Conservation (phyloP, 2,888 invertebrate species). For the Crossocerus cetratus region DNA sequence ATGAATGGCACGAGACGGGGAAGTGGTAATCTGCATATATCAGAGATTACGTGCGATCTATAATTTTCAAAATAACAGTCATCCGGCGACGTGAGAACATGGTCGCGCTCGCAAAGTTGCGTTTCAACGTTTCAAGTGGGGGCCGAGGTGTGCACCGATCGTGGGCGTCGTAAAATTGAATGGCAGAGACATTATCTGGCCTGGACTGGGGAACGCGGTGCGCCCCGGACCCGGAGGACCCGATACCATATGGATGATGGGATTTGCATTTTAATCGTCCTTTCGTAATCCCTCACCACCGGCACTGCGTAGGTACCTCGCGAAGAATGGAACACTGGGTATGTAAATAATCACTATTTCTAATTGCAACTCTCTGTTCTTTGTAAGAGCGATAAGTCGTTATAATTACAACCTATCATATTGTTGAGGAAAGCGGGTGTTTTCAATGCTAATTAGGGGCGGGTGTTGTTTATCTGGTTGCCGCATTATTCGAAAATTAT, state of each 20-base stretch:
- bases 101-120: too few relatives aligned
- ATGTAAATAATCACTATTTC: too few relatives aligned
- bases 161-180: conserved; percentile 3
- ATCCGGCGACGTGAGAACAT: not conserved
- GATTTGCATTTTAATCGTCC: not conserved
- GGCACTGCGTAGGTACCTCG: too few relatives aligned
- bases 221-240: not conserved
- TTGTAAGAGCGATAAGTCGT: not conserved
- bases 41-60: not conserved
- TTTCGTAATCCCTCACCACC: not conserved
- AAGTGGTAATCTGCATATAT: not conserved
- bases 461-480: too few relatives aligned
- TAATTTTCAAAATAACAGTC: not conserved
- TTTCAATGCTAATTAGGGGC: too few relatives aligned
- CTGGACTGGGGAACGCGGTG: not conserved
- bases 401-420: too few relatives aligned
- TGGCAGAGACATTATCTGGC: not conserved
- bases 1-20: too few relatives aligned
- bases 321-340: too few relatives aligned
- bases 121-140: not conserved
- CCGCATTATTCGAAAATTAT: too few relatives aligned
- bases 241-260: not conserved
- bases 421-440: too few relatives aligned
- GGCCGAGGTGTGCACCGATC: not conserved
- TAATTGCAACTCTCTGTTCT: not conserved